Evolutionary conservation across 1,140 invertebrate genomes (phyloP), one percentile per base, ranked within the genome.

Genomic region (Formica selysi): DNA sequence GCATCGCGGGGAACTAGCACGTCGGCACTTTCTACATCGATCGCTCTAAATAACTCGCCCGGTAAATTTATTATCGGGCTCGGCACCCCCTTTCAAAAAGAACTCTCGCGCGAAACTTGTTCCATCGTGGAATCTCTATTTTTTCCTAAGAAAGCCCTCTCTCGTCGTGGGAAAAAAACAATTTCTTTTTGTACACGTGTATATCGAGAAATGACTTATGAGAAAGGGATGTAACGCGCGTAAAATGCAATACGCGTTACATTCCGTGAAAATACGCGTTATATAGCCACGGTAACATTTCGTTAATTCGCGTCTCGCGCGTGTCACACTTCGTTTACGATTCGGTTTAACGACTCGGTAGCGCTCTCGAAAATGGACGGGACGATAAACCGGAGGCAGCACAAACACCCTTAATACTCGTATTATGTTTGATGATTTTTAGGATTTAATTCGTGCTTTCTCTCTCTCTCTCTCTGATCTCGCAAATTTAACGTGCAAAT

Each of bases 1-100:
- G 79, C 36, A 26, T 80, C 64, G 61, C 57, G 29, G 57, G 26
- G 80, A 85, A 88, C 62, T 59, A 71, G 81, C 73, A 70, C 74
- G 70, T 78, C 86, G 64, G 83, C 85, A 87, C 83, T 86, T 85
- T 78, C 83, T 70, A 87, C 86, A 87, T 87, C 86, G 83, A 87
- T 87, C 86, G 86, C 83, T 85, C 76, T 71, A 88, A 78, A 89
- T 89, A 88, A 89, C 73, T 88, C 86, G 3, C 57, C 7, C 22
- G 19, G 87, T 70, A 83, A 85, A 89, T 89, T 89, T 89, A 89
- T 89, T 89, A 85, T 85, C 48, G 48, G 48, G 29, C 80, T 74
- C 86, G 54, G 65, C 51, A 62, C 78, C 57, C 78, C 57, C 80
- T 78, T 59, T 85, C 59, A 59, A 79, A 76, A 73, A 51, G 48